Evolutionary conservation across 2,113 vertebrate genomes (phyloP), one percentile per base, ranked within the genome.

Genomic region (Syrrhaptes paradoxus): DNA sequence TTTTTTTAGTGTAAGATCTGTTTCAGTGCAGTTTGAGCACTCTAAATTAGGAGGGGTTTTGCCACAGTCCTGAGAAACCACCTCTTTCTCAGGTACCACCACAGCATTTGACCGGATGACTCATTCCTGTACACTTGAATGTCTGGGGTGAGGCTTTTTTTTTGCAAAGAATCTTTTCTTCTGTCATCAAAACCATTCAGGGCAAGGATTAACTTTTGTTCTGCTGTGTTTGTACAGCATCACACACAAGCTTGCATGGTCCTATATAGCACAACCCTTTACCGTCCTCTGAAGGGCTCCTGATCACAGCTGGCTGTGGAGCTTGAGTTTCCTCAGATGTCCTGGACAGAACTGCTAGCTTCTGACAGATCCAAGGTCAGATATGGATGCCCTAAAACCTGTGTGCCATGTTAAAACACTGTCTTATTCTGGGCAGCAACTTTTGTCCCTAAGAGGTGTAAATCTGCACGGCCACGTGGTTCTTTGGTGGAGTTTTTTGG

Each of bases 201-300:
- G 92, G 90, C 65, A 93, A 92, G 95, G 90, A 97, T 95, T 92
- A 90, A 52, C 92, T 96, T 93, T 95, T 91, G 89, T 95, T 95
- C 70, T 93, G 21, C 45, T 58, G 43, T 96, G 73, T 95, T 95
- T 96, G 88, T 84, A 58, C 36, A 87, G 85, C 83, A 84, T 19
- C 51, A 94, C 58, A 45, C 59, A 93, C 62, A 84, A 26, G 45
- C 41, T 87, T 92, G 34, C 45, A 24, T 26, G 68, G 73, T 63
- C 58, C 62, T 65, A 29, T 26, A 12, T 18, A 58, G 81, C 43
- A 87, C 46, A 95, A 6, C 11, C 48, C 32, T 90, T 67, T 63
- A 18, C 20, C 46, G 59, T 31, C 29, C 63, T 90, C 34, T 52
- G 21, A 52, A 3, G 4, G 41, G 41, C n/a, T 62, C 43, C 72